A percentile compares a stretch with the other conserved stretches of the same genome.
phyloP scores from a whole-genome alignment of 1,140 invertebrate species.

The Ips typographus region DNA sequence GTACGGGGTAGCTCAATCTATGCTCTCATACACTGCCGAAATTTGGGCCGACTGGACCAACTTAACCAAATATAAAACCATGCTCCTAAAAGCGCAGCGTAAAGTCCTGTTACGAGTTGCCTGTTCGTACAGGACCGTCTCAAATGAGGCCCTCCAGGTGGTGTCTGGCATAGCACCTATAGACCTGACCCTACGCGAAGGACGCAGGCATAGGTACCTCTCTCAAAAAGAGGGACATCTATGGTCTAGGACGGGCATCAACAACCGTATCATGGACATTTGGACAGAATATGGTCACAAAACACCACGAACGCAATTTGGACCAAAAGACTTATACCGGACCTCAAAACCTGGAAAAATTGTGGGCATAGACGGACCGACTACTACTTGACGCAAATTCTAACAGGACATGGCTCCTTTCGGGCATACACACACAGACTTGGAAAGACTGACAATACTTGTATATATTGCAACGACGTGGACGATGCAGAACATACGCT shows the following conservation, averaged over 20 bases:
- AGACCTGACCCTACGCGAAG: background rate
- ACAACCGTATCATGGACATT: background rate
- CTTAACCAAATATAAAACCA: background rate
- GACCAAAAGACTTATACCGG: conserved; percentile 24
- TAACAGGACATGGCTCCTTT: too few relatives aligned
- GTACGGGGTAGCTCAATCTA: background rate
- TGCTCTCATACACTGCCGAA: background rate
- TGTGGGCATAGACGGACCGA: too few relatives aligned
- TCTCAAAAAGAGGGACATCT: background rate
- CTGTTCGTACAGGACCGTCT: background rate
- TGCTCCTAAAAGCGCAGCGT: background rate
- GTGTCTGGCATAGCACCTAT: background rate
- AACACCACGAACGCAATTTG: conserved; percentile 8
- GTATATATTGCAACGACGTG: too few relatives aligned
- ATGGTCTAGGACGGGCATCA: background rate
- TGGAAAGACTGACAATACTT: conserved; percentile 3
- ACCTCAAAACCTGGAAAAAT: background rate
- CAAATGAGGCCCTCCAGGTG: background rate
- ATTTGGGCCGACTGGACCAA: background rate
- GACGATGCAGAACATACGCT: too few relatives aligned
- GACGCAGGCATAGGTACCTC: background rate
- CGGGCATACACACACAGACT: background rate
- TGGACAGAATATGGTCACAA: conserved; percentile 1
- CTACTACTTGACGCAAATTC: too few relatives aligned
- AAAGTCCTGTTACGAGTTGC: background rate